Evolutionary conservation across 2,888 invertebrate species (phyloP), one percentile per base, ranked within the genome.

Genomic region (Nasonia oneida): DNA sequence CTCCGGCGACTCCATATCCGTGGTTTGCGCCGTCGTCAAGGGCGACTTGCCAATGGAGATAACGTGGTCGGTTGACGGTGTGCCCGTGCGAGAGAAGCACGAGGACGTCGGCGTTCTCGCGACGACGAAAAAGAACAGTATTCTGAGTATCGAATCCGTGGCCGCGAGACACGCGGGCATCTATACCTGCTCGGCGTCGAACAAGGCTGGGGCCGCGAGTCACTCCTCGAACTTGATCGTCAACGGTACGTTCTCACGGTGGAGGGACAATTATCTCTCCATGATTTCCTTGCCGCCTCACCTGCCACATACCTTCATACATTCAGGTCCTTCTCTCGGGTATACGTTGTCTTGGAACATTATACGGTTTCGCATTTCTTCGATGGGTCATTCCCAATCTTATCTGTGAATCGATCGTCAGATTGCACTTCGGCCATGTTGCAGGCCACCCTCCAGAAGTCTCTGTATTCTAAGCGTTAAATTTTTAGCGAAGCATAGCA

Each of bases 1-100:
- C 91, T 96, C 96, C 89, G 97, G 97, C 50, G 97, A 97, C 87
- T 95, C 96, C 85, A 96, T 96, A 84, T 96, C 96, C 87, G 95
- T 96, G 3, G 95, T 95, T 83, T 97, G 97, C 92, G 95, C 96
- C 29, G 96, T 96, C 57, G 95, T 95, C 88, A 96, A 96, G 93
- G 97, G 97, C 42, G 97, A 98, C 92, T 92, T 96, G 87, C 97
- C 97, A 1, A 94, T 98, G 81, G 95, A 95, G 83, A 92, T 93
- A 67, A 85, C 89, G 14, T 93, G 93, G 94, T 93, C 91, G 1
- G 91, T 94, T 77, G 93, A 94, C 87, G 92, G 93, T 83, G 90
- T 90, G 80, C 89, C 92, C 12, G 91, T 94, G 81, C 90, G 91
- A 57, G 90, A 86, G 3, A 90, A 91, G 71, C 89, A 92, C 67